Percentiles rank a stretch among this genome's conserved stretches.
phyloP scores from a whole-genome alignment of 2,888 invertebrate species.

The Magallana nippona region DNA sequence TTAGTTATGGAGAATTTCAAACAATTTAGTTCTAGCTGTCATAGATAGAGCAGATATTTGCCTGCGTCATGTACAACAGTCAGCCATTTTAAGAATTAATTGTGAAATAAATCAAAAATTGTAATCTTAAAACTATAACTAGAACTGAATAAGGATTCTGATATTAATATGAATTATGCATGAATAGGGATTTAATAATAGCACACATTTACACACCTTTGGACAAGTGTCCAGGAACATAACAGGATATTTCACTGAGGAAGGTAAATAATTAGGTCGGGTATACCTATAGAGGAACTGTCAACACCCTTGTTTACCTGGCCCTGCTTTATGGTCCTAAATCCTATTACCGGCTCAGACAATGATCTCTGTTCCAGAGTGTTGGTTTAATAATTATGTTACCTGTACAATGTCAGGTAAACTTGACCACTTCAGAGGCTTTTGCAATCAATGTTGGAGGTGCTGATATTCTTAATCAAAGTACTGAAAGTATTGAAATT shows the following conservation, averaged over 20 bases:
- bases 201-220: neutral
- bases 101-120: too few relatives aligned
- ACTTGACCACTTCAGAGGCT: slow-evolving; percentile 5
- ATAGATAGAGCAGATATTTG: too few relatives aligned
- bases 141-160: too few relatives aligned
- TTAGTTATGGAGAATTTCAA: too few relatives aligned
- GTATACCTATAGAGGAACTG: too few relatives aligned
- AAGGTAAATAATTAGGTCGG: slow-evolving; percentile 17
- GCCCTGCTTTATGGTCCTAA: neutral
- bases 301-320: neutral
- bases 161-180: too few relatives aligned
- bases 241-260: neutral
- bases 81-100: too few relatives aligned
- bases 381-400: neutral
- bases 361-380: neutral
- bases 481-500: neutral
- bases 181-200: too few relatives aligned
- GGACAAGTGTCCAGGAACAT: slow-evolving; percentile 5
- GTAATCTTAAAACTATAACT: too few relatives aligned
- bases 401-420: neutral
- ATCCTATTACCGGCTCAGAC: slow-evolving; percentile 16
- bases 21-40: too few relatives aligned
- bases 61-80: too few relatives aligned
- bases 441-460: neutral
- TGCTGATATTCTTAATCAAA: neutral